phyloP scores from a whole-genome alignment of 2,797 vertebrate genomes.

The Chaunax sp. region DNA sequence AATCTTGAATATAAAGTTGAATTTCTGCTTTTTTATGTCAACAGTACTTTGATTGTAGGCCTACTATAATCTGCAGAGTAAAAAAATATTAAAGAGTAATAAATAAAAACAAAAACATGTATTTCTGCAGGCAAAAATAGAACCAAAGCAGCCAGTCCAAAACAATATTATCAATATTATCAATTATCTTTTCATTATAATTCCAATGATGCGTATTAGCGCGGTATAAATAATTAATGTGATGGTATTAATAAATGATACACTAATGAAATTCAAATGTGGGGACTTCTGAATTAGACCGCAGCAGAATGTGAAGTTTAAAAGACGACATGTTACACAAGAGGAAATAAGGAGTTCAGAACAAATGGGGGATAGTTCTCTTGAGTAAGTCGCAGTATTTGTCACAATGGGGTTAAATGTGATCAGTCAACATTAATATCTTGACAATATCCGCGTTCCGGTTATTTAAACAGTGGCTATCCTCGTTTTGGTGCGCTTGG shows the following conservation, averaged over 20 bases:
- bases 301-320: slow-evolving; percentile 21
- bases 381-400: slow-evolving; percentile 32
- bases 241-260: slow-evolving; percentile 56
- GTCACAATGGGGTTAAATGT: slow-evolving; percentile 60
- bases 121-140: slow-evolving; percentile 28
- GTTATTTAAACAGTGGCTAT: slow-evolving; percentile 45
- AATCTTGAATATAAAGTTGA: background rate
- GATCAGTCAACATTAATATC: slow-evolving; percentile 41
- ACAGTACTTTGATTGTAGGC: slow-evolving; percentile 11
- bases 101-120: slow-evolving; percentile 39
- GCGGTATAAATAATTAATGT: slow-evolving; percentile 61
- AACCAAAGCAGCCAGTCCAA: slow-evolving; percentile 31
- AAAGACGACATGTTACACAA: slow-evolving; percentile 15
- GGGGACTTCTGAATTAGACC: slow-evolving; percentile 24
- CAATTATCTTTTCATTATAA: slow-evolving; percentile 53
- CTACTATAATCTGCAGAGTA: slow-evolving; percentile 15
- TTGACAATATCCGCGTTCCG: slow-evolving; percentile 44
- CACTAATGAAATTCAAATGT: slow-evolving; percentile 44
- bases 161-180: slow-evolving; percentile 50
- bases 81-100: background rate
- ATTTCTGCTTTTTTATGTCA: slow-evolving; percentile 6
- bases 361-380: slow-evolving; percentile 26
- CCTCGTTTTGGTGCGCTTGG: slow-evolving; percentile 37
- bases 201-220: slow-evolving; percentile 51
- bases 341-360: slow-evolving; percentile 33